Conservation (phyloP, 92 coral and sea anemone species). For the Montipora capitata region DNA sequence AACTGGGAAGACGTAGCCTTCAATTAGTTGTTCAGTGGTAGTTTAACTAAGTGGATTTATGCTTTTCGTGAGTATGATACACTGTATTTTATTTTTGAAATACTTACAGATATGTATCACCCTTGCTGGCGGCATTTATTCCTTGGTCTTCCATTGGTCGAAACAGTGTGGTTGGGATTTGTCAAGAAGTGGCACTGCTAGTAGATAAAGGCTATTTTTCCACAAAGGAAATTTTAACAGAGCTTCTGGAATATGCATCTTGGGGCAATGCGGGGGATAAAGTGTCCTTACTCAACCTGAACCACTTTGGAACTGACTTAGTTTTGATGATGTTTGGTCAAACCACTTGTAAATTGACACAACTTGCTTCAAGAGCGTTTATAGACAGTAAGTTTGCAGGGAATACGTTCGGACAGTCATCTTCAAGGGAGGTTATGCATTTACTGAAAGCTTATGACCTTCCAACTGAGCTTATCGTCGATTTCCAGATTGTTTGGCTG, state of each 20-base stretch:
- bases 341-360: conserved; percentile 68
- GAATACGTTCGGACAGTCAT: conserved; percentile 58
- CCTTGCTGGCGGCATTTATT: conserved; percentile 80
- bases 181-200: conserved; percentile 65
- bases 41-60: no score
- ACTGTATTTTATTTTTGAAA: no score
- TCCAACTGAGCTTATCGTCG: conserved; percentile 75
- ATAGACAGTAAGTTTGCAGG: conserved; percentile 44
- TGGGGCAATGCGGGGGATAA: conserved; percentile 57
- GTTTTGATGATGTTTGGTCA: conserved; percentile 77
- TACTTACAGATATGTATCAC: conserved; percentile 78
- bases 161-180: conserved; percentile 32
- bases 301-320: conserved; percentile 55
- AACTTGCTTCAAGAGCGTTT: conserved; percentile 80
- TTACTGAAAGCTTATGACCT: conserved; percentile 66
- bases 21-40: no score
- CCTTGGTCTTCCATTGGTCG: conserved; percentile 83
- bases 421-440: conserved; percentile 57
- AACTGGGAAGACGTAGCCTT: no score
- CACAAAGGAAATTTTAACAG: conserved; percentile 72
- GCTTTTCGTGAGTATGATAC: no score
- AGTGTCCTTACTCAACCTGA: conserved; percentile 58
- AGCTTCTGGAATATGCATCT: conserved; percentile 77
- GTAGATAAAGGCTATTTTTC: conserved; percentile 83
- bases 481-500: conserved; percentile 80